A percentile compares a stretch with the other conserved stretches of the same genome.
These are phyloP conservation scores for Cygnus atratus DNA, from an alignment of 2,113 vertebrate genomes.

Conservation along the genomic window DNA sequence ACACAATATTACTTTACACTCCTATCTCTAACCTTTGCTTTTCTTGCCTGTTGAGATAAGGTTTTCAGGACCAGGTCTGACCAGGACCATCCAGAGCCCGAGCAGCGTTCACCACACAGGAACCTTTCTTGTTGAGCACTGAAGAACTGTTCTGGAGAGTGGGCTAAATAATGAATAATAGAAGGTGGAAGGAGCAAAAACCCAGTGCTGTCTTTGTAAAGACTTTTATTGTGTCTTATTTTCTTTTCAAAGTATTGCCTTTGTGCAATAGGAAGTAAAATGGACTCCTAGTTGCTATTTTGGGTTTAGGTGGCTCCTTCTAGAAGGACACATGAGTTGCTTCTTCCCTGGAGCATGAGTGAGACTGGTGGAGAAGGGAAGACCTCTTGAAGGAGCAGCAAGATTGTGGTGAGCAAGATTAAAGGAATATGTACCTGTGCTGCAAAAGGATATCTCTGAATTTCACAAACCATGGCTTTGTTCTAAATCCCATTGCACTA, in stretches of 20 bases:
- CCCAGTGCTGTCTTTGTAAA: background rate
- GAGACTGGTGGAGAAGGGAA: background rate
- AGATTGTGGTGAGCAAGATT: background rate
- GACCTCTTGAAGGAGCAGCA: background rate
- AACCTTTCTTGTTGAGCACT: background rate
- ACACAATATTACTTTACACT: background rate
- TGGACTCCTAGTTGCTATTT: background rate
- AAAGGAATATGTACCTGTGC: background rate
- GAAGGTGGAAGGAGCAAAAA: background rate
- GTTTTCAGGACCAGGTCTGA: background rate
- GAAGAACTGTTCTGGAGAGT: fast-evolving
- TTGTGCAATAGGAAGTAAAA: background rate
- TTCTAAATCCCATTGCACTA: background rate
- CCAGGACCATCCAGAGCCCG: background rate
- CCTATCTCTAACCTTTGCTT: background rate
- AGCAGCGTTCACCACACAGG: fast-evolving
- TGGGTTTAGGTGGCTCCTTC: background rate
- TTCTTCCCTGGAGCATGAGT: background rate
- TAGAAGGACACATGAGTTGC: background rate
- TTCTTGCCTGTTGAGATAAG: background rate
- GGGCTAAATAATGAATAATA: background rate
- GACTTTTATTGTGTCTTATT: background rate
- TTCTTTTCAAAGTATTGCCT: background rate
- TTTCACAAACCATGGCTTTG: background rate
- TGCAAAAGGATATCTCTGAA: background rate